Evolutionary conservation across 2,888 invertebrate species (phyloP).

Genomic region (Coleophora deauratella): DNA sequence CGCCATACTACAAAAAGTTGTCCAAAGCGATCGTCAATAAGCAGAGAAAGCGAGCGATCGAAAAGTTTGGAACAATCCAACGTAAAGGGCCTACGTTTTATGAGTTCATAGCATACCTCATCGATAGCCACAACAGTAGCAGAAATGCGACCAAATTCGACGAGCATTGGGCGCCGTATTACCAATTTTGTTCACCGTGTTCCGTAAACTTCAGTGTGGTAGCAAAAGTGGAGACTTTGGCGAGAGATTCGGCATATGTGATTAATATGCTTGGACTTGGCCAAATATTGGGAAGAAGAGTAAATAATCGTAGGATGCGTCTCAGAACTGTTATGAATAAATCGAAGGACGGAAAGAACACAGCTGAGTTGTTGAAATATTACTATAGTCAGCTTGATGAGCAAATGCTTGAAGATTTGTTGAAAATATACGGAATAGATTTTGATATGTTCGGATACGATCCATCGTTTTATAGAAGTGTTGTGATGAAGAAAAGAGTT

Average conservation of each 20-base stretch:
- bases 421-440: conserved; percentile 77
- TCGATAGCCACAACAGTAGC: conserved; percentile 72
- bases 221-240: conserved; percentile 77
- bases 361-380: conserved; percentile 52
- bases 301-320: conserved; percentile 61
- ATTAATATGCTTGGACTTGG: conserved; percentile 74
- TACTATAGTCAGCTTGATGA: conserved; percentile 75
- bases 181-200: conserved; percentile 78
- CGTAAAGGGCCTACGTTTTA: conserved; percentile 77
- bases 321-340: conserved; percentile 70
- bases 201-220: conserved; percentile 77
- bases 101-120: conserved; percentile 81
- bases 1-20: conserved; percentile 80
- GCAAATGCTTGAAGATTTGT: conserved; percentile 70
- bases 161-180: conserved; percentile 79
- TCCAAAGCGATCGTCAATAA: conserved; percentile 78
- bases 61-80: conserved; percentile 44
- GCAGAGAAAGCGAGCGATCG: conserved; percentile 60
- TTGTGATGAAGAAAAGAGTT: conserved; percentile 56
- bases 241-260: conserved; percentile 74
- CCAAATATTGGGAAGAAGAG: conserved; percentile 61
- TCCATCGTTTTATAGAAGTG: conserved; percentile 69
- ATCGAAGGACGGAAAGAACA: conserved; percentile 66
- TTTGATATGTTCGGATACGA: conserved; percentile 81
- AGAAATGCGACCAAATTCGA: conserved; percentile 60